Base-by-base conservation (phyloP, 2,888 invertebrate genomes). In the Euphydryas editha region DNA sequence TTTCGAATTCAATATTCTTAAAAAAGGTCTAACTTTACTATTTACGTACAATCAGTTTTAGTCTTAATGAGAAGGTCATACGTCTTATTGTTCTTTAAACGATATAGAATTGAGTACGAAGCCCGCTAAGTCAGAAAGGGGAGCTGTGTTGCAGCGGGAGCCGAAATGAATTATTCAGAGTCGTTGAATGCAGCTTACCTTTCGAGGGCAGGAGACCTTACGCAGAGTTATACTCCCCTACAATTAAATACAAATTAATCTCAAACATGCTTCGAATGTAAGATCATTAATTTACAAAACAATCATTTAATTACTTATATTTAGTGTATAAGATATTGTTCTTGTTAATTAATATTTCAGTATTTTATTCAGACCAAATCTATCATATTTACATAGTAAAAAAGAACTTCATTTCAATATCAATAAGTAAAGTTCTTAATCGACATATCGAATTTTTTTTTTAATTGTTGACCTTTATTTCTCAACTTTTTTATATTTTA, bases 151-250 rank as follows among this genome's bases (percentile, higher is more conserved):
- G 85, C 81, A 82, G 81, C 79, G 68, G 78, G 76, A 81, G 76
- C 77, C 80, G 72, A 77, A 73, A 86, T 87, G 86, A 87, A 88
- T 88, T 83, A 88, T 88, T 87, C 85, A 88, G 79, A 78, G 79
- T 78, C 79, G 82, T 78, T 84, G 82, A 81, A 84, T 83, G 80
- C 83, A 81, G 80, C 65, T 71, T 65, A 64, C 67, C 68, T 70
- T 70, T 68, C 62, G 62, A 68, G 56, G 51, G 47, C 24, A 55
- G 55, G 56, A 36, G 54, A 62, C 59, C 64, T 61, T 68, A 69
- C 62, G 69, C 57, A 61, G 54, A 54, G 42, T 36, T 62, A 51
- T 62, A 63, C 36, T 47, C 59, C 44, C 47, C 49, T 65, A 57
- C 56, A 59, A 70, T 68, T 70, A 62, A 49, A 60, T 49, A 21